Base-by-base conservation (phyloP, 2,113 vertebrate genomes). In the Dinomys branickii region DNA sequence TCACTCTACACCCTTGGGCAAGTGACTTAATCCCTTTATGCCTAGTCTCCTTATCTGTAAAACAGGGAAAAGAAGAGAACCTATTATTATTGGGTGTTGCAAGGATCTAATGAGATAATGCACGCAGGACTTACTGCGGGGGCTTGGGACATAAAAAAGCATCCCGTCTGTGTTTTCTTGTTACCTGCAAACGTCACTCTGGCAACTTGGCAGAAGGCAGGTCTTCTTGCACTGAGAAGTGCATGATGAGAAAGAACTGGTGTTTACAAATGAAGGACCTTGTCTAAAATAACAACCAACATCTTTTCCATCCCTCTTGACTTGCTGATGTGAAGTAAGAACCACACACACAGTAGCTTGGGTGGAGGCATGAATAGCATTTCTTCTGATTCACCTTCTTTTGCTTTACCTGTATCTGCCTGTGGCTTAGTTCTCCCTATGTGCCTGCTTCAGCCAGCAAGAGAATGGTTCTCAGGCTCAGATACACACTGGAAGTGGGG, bases 31-130 rank as follows among this genome's bases (percentile, higher is more conserved):
- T 73, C 65, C 63, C 65, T 86, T 69, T 35, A 73, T 22, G 41
- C 80, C 28, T 10, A 30, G 44, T 90, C 92, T 96, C 90, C 94
- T 95, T 94, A 58, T 82, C 90, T 93, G 84, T 81, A 58, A 96
- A 86, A 44, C 52, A 56, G 81, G 50, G 52, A 84, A 78, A 93
- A 90, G 52, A 63, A 58, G 63, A 63, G 50, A 94, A 59, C 61
- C 30, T 71, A 1, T 61, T 58, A 75, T 73, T 71, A 95, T 1
- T 44, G 90, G n/a, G 81, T 52, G 80, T 47, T 30, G 24, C 35
- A 56, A 77, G 80, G 50, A 75, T 19, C 4, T 41, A 38, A 54
- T 52, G 63, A 94, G 90, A 63, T 85, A 65, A 93, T 35, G 28
- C 54, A 20, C 0, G 3, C 90, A 61, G n/a, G 73, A n/a, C 33